Evolutionary conservation across 2,113 vertebrate species (phyloP).

Genomic region (Furnarius figulus): DNA sequence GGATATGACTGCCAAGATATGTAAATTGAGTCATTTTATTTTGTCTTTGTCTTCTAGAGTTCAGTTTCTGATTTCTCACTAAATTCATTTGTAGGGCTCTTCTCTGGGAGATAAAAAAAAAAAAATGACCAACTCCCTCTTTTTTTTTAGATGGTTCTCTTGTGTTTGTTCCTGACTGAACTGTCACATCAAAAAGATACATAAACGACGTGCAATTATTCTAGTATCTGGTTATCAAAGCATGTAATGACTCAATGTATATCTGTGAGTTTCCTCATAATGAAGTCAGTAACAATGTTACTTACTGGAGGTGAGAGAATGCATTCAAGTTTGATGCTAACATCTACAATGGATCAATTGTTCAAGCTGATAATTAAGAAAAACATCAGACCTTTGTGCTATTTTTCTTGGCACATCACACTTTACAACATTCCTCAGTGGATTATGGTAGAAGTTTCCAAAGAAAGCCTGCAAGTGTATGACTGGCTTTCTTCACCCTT

Average conservation of each 20-base stretch:
- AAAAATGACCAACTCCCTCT: background rate
- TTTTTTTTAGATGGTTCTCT: background rate
- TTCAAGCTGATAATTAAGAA: background rate
- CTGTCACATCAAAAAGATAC: background rate
- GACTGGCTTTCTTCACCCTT: background rate
- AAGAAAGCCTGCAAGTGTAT: rapidly evolving
- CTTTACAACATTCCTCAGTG: background rate
- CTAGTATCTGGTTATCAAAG: background rate
- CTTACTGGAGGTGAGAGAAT: background rate
- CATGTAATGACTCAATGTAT: background rate
- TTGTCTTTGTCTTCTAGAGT: background rate
- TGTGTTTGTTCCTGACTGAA: background rate
- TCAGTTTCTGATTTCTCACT: background rate
- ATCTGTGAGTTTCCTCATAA: background rate
- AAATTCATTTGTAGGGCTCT: background rate
- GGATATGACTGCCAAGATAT: background rate
- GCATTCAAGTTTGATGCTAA: background rate
- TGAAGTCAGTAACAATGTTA: background rate
- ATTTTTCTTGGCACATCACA: background rate
- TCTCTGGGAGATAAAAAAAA: background rate
- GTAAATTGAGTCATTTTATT: background rate
- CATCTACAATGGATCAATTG: background rate
- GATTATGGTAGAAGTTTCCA: background rate
- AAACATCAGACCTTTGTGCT: background rate
- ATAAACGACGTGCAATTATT: background rate